These are phyloP conservation scores for Bombylius major DNA, from an alignment of 2,888 invertebrate genomes.

Conservation along the genomic window DNA sequence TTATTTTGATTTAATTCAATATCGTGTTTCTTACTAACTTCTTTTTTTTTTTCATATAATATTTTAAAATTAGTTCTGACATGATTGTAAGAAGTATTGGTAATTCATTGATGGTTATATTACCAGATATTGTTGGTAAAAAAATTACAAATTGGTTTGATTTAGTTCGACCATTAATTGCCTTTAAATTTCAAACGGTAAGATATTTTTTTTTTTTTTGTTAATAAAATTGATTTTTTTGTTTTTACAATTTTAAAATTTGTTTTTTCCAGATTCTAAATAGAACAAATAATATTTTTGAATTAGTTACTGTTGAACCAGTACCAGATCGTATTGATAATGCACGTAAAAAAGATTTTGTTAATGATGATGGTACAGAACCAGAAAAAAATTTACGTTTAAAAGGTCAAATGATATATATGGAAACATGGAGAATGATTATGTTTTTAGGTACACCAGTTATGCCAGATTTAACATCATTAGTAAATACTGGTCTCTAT, in stretches of 20 bases:
- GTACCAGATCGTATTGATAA: constrained; percentile 55
- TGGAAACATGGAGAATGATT: constrained; percentile 97
- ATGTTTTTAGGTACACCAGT: constrained; percentile 94
- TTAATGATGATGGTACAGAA: constrained; percentile 45
- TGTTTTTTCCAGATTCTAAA: constrained; percentile 68
- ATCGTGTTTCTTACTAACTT: neutral
- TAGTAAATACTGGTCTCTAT: constrained; percentile 86
- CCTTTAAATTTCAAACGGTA: constrained; percentile 90
- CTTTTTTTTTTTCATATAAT: constrained; percentile 8
- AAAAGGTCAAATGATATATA: constrained; percentile 97
- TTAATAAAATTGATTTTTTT: neutral
- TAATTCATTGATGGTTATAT: constrained; percentile 77
- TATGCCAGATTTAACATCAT: constrained; percentile 86
- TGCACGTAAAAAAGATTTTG: constrained; percentile 40
- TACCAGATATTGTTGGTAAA: constrained; percentile 77
- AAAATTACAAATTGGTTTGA: constrained; percentile 88
- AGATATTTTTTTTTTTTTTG: constrained; percentile 28
- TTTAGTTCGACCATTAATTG: constrained; percentile 79
- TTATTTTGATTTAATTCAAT: no score
- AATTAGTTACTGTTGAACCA: constrained; percentile 78
- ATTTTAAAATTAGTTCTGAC: constrained; percentile 48
- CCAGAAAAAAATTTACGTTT: constrained; percentile 65
- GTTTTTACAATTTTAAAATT: constrained; percentile 2
- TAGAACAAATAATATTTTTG: constrained; percentile 94
- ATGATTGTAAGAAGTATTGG: constrained; percentile 84